These are phyloP conservation scores for Entomobrya multifasciata DNA, from an alignment of 2,888 invertebrate genomes.

Conservation along the genomic window DNA sequence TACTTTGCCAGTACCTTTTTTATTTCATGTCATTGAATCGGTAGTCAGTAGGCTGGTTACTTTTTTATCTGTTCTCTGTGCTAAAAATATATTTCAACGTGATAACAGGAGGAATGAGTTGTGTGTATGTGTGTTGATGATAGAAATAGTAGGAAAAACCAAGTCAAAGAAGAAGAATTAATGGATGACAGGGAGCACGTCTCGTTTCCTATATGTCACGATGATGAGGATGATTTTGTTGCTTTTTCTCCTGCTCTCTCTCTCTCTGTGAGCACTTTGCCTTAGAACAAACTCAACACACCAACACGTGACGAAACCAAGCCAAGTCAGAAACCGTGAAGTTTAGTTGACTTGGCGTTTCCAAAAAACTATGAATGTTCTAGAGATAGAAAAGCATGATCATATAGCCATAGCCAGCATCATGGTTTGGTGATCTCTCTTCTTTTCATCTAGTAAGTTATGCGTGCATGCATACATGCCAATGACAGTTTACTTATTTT, in stretches of 20 bases:
- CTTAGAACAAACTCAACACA: background rate
- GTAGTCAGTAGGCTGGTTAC: background rate
- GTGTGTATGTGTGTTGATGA: background rate
- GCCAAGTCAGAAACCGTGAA: constrained; percentile 56
- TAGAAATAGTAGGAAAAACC: background rate
- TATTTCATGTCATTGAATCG: background rate
- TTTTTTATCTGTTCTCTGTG: background rate
- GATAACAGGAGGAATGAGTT: background rate
- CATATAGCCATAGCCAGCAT: background rate
- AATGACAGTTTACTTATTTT: constrained; percentile 10
- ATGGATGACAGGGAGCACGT: constrained; percentile 67
- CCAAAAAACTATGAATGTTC: background rate
- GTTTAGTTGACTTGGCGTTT: constrained; percentile 66
- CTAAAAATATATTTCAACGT: constrained; percentile 13
- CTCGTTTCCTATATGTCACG: constrained; percentile 41
- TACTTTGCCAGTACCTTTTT: background rate
- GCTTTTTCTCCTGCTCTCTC: background rate
- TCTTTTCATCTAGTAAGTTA: background rate
- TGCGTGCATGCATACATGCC: constrained; percentile 26
- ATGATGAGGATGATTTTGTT: constrained; percentile 3
- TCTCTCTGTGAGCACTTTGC: background rate
- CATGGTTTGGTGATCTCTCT: constrained; percentile 29
- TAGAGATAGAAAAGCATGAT: background rate
- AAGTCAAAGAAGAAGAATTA: constrained; percentile 53
- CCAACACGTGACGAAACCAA: constrained; percentile 53